Conservation (phyloP, 2,797 vertebrate genomes). For the Chrysocyon brachyurus region DNA sequence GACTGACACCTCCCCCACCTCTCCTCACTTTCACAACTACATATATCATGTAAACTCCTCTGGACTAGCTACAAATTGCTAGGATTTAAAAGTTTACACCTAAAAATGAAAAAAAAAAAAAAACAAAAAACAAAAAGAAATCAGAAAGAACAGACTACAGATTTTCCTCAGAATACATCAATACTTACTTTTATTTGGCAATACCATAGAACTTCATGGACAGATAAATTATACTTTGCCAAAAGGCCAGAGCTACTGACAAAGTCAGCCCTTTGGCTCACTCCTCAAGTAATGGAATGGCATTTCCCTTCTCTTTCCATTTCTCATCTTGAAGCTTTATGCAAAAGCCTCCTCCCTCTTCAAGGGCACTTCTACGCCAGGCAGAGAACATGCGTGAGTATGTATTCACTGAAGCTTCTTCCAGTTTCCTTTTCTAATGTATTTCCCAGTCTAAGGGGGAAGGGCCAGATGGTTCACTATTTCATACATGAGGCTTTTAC, state of each 20-base stretch:
- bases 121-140: neutral
- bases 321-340: slow-evolving; percentile 60
- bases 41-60: neutral
- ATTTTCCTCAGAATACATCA: slow-evolving; percentile 32
- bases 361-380: slow-evolving; percentile 63
- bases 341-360: slow-evolving; percentile 69
- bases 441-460: slow-evolving; percentile 30
- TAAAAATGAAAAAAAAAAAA: slow-evolving; percentile 51
- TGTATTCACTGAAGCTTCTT: slow-evolving; percentile 52
- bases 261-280: slow-evolving; percentile 51
- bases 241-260: slow-evolving; percentile 69
- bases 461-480: slow-evolving; percentile 24
- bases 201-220: slow-evolving; percentile 55
- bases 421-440: slow-evolving; percentile 51
- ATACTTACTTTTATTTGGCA: slow-evolving; percentile 73
- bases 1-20: neutral
- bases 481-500: slow-evolving; percentile 50
- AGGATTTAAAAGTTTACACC: slow-evolving; percentile 64
- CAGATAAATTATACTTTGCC: slow-evolving; percentile 55
- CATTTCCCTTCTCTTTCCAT: slow-evolving; percentile 72
- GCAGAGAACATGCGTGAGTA: slow-evolving; percentile 58
- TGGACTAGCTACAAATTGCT: slow-evolving; percentile 43
- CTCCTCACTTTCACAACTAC: neutral
- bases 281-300: slow-evolving; percentile 52
- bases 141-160: slow-evolving; percentile 24